Base-by-base conservation (phyloP, 2,797 vertebrate genomes). In the Muraenolepis orangiensis region DNA sequence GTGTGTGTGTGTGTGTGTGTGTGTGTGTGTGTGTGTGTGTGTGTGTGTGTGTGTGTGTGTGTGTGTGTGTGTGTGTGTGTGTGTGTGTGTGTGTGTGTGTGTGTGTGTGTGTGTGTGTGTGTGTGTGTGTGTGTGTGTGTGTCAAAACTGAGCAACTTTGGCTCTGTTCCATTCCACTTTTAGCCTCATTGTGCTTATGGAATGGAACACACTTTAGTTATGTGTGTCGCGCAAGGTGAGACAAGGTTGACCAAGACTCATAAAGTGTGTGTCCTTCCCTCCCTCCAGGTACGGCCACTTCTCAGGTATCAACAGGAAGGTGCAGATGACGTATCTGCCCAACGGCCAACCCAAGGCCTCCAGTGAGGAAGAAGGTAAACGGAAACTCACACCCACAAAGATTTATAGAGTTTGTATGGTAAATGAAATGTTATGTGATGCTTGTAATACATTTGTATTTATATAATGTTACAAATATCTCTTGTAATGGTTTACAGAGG, bases 271-370 rank as follows among this genome's bases (percentile, higher is more conserved):
- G 76, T 80, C n/a, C n/a, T n/a, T n/a, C n/a, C n/a, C n/a, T n/a
- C n/a, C n/a, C n/a, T n/a, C 74, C 90, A 99, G 97, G 98, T 99
- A 99, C 0, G 97, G 98, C 2, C 97, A 99, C 87, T 99, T 99
- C 89, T 99, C 97, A 84, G 98, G 98, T 76, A 99, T 99, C 87
- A 99, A 99, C 87, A 93, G 98, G 86, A 99, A 99, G 84, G 98
- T 99, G 46, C 97, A 99, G 90, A 86, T 99, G 82, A 99, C 96
- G 5, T 98, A 98, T 82, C 91, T 98, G 82, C 95, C 96, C 51
- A 94, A 95, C 8, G 97, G 97, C 66, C 95, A 95, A 46, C 95
- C 94, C 4, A 98, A 98, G 91, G 91, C 95, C 34, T 95, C 96
- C 6, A 97, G 95, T 64, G 97, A 96, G 77, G 96, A 97, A 46